Evolutionary conservation across 2,113 vertebrate genomes (phyloP).

Genomic region (Cichladusa arquata): DNA sequence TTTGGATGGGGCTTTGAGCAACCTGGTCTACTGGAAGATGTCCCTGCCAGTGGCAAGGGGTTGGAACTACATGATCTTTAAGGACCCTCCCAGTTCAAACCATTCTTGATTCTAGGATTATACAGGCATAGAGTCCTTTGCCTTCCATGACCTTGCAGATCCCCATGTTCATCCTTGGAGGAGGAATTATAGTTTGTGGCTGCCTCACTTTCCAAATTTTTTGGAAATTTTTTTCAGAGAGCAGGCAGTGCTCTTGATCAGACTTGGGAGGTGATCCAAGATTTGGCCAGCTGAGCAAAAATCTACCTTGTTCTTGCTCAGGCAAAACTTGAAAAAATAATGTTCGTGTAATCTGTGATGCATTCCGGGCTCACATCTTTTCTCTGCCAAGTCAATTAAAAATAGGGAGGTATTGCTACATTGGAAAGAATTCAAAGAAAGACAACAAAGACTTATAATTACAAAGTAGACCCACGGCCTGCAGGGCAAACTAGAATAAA

Average conservation of each 20-base stretch:
- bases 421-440: slow-evolving; percentile 30
- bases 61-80: not conserved
- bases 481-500: not conserved
- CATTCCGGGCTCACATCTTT: not conserved
- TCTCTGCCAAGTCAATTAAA: slow-evolving; percentile 53
- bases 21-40: not conserved
- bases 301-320: not conserved
- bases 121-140: not conserved
- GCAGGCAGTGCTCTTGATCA: not conserved
- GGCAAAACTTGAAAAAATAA: not conserved
- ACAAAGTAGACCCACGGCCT: not conserved
- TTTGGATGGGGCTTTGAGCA: not conserved
- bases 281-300: not conserved
- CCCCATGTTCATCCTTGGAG: not conserved
- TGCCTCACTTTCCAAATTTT: not conserved
- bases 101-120: not conserved
- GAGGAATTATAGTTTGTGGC: not conserved
- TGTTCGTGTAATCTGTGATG: not conserved
- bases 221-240: not conserved
- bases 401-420: not conserved
- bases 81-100: not conserved
- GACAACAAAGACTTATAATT: slow-evolving; percentile 16
- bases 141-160: not conserved
- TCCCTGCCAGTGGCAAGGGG: not conserved
- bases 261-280: not conserved